Evolutionary conservation across 1,140 invertebrate genomes (phyloP).

Genomic region (Hyposmocoma kahamanoa): DNA sequence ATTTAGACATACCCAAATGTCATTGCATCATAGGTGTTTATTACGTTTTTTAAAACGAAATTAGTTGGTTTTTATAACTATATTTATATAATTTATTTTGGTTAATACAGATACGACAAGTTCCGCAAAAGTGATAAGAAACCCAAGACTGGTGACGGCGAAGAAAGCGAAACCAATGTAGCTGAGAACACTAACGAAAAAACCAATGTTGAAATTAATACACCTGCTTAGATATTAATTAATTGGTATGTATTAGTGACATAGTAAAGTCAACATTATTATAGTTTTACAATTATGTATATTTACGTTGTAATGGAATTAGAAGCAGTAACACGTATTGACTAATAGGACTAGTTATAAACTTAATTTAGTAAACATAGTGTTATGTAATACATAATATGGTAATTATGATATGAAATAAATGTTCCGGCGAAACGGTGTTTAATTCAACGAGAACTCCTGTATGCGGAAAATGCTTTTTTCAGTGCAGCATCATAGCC

Average conservation of each 20-base stretch:
- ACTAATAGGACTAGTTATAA: too few species aligned
- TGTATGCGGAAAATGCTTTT: too few species aligned
- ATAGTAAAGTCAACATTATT: background rate
- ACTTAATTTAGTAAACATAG: too few species aligned
- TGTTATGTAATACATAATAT: too few species aligned
- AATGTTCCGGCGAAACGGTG: too few species aligned
- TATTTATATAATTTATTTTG: slow-evolving; percentile 3
- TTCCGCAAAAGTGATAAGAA: slow-evolving; percentile 70
- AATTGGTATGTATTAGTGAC: background rate
- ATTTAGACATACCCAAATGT: background rate
- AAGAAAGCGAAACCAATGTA: slow-evolving; percentile 35
- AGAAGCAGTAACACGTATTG: too few species aligned
- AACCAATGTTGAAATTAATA: slow-evolving; percentile 36
- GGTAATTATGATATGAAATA: too few species aligned
- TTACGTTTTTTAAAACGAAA: background rate
- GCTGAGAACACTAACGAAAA: slow-evolving; percentile 36
- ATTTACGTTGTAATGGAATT: too few species aligned
- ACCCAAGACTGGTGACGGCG: slow-evolving; percentile 35
- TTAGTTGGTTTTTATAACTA: background rate
- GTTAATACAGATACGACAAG: slow-evolving; percentile 66
- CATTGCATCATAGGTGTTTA: background rate
- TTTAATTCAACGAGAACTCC: too few species aligned
- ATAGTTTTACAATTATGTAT: background rate
- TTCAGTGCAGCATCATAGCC: too few species aligned
- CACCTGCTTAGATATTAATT: slow-evolving; percentile 38